A percentile compares a stretch with the other conserved stretches of the same genome.
Evolutionary conservation across 2,888 invertebrate species (phyloP).

Genomic region (Tachina fera): DNA sequence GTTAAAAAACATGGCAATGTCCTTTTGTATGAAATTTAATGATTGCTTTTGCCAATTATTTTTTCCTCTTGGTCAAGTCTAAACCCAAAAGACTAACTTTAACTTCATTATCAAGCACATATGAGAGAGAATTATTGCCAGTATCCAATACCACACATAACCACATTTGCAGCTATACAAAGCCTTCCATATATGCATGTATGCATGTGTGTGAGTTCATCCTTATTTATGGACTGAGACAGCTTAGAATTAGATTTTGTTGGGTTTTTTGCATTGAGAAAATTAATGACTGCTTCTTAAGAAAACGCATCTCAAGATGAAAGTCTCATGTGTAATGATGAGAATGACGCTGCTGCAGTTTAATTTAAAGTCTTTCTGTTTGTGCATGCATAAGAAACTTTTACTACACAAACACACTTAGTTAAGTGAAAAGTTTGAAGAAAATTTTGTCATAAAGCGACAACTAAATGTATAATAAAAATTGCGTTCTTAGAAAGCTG

Average conservation of each 20-base stretch:
- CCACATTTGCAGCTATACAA: background rate
- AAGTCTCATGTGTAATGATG: constrained; percentile 65
- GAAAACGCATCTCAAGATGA: constrained; percentile 61
- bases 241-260: constrained; percentile 50
- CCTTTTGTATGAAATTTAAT: constrained; percentile 21
- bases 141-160: background rate
- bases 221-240: constrained; percentile 48
- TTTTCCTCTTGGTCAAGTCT: constrained; percentile 63
- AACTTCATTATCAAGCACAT: constrained; percentile 50
- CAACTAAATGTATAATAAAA: constrained; percentile 29
- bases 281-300: constrained; percentile 64
- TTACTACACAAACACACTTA: background rate
- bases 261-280: constrained; percentile 52
- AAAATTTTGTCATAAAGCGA: constrained; percentile 26
- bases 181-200: background rate
- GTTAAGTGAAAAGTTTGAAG: constrained; percentile 32
- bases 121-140: constrained; percentile 1
- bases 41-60: constrained; percentile 67
- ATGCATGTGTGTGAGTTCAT: background rate
- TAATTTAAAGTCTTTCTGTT: constrained; percentile 16
- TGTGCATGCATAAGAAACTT: background rate
- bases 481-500: background rate
- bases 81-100: constrained; percentile 67
- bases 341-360: constrained; percentile 35
- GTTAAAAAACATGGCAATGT: background rate